Percentiles rank a stretch among this genome's conserved stretches.
Conservation (phyloP, 1,140 invertebrate genomes). For the Trachymyrmex septentrionalis region DNA sequence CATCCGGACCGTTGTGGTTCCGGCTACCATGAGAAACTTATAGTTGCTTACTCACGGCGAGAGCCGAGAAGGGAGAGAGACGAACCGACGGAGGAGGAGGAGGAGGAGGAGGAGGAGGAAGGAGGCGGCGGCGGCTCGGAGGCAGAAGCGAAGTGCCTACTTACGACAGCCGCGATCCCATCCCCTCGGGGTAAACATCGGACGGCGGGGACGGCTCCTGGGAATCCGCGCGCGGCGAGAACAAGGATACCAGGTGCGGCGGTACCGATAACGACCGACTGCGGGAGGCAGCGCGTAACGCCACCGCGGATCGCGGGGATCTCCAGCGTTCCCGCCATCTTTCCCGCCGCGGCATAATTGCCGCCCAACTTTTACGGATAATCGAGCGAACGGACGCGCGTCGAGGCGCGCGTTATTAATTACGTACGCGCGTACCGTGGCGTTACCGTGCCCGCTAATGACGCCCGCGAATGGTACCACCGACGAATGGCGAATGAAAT, state of each 20-base stretch:
- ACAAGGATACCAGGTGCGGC: conserved; percentile 76
- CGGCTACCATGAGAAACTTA: conserved; percentile 67
- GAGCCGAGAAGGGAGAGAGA: conserved; percentile 25
- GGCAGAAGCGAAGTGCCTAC: conserved; percentile 68
- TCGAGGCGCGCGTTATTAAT: conserved; percentile 56
- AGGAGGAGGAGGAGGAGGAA: not conserved
- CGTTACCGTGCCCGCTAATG: conserved; percentile 34
- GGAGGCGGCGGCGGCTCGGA: not conserved
- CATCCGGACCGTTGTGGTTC: conserved; percentile 60
- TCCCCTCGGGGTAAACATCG: conserved; percentile 77
- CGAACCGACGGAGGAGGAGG: not conserved
- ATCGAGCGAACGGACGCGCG: conserved; percentile 49
- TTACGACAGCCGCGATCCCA: conserved; percentile 74
- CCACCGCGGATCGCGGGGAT: conserved; percentile 46
- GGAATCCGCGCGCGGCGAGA: conserved; percentile 72
- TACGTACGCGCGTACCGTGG: conserved; percentile 50
- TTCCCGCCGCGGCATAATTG: conserved; percentile 49
- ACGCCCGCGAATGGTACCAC: conserved; percentile 14
- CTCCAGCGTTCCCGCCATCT: conserved; percentile 59
- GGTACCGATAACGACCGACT: conserved; percentile 71
- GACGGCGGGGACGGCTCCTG: conserved; percentile 70
- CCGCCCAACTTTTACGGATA: conserved; percentile 58
- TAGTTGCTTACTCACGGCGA: conserved; percentile 49
- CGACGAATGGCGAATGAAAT: conserved; percentile 44
- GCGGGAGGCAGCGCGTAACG: conserved; percentile 55